Percentiles rank a stretch among this genome's conserved stretches.
phyloP scores from a whole-genome alignment of 2,113 vertebrate species.

The Centropristis striata region DNA sequence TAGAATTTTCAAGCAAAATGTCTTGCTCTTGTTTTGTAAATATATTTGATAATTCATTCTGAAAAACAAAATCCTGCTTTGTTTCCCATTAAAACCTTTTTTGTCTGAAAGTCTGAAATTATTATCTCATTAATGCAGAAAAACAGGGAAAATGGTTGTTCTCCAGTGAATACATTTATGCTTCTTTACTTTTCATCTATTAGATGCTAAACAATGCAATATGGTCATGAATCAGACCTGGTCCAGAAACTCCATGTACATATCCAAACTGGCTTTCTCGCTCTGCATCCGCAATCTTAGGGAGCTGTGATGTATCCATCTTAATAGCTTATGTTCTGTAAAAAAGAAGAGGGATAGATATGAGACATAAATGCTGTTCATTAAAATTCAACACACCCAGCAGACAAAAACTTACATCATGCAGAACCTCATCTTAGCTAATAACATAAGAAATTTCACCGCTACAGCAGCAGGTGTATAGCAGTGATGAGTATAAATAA shows the following conservation, averaged over 20 bases:
- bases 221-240: constrained; percentile 85
- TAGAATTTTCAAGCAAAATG: too few relatives aligned
- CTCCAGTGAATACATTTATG: too few relatives aligned
- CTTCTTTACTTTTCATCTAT: not conserved
- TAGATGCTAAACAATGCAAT: not conserved
- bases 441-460: not conserved
- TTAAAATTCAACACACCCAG: not conserved
- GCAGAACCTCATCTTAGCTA: not conserved
- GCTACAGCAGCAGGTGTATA: too few relatives aligned
- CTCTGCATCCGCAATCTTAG: constrained; percentile 92
- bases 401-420: not conserved
- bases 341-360: not conserved
- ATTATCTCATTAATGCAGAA: too few relatives aligned
- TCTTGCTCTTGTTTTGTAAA: too few relatives aligned
- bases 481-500: too few relatives aligned
- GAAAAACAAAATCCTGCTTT: too few relatives aligned
- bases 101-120: too few relatives aligned
- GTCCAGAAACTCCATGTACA: constrained; percentile 94
- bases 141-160: too few relatives aligned
- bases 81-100: too few relatives aligned
- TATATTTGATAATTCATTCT: too few relatives aligned
- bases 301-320: constrained; percentile 94
- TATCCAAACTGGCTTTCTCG: constrained; percentile 90
- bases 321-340: constrained; percentile 67
- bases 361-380: not conserved